Conservation (phyloP, 2,113 vertebrate species). For the Ariopsis seemanni region DNA sequence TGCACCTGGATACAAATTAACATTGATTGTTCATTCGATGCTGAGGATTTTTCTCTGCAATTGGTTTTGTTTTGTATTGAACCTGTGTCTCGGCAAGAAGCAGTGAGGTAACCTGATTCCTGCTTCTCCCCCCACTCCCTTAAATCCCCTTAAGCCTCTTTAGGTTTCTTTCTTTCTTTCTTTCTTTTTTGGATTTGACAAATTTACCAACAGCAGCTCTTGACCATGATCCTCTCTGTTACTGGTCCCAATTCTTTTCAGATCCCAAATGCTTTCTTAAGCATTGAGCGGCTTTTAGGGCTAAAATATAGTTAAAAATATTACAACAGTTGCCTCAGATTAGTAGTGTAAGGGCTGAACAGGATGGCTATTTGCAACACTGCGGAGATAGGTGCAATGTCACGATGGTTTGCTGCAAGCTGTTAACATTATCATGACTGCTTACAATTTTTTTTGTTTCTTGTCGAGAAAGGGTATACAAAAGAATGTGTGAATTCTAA, state of each 20-base stretch:
- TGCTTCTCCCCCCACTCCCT: background rate
- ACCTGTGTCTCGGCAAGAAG: slow-evolving; percentile 35
- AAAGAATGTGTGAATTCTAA: slow-evolving; percentile 73
- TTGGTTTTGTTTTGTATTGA: slow-evolving; percentile 56
- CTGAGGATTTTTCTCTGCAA: slow-evolving; percentile 12
- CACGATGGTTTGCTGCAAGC: slow-evolving; percentile 68
- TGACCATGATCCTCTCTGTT: slow-evolving; percentile 35
- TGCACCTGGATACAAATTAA: slow-evolving; percentile 11
- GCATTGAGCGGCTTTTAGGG: slow-evolving; percentile 78
- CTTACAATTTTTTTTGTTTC: slow-evolving; percentile 37
- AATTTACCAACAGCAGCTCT: slow-evolving; percentile 29
- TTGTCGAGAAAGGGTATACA: slow-evolving; percentile 56
- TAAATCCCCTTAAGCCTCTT: background rate
- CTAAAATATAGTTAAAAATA: slow-evolving; percentile 71
- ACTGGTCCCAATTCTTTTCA: slow-evolving; percentile 63
- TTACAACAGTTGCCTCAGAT: slow-evolving; percentile 76
- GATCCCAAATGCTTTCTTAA: slow-evolving; percentile 69
- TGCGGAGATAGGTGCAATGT: slow-evolving; percentile 69
- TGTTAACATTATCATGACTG: slow-evolving; percentile 44
- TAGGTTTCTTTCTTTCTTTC: background rate
- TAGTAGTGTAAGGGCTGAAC: slow-evolving; percentile 78
- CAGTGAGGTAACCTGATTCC: slow-evolving; percentile 23
- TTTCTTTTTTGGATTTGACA: slow-evolving; percentile 10
- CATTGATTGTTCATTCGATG: slow-evolving; percentile 6
- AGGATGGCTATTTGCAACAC: slow-evolving; percentile 65